phyloP scores from a whole-genome alignment of 2,113 vertebrate genomes.

The Tetraodon nigroviridis region DNA sequence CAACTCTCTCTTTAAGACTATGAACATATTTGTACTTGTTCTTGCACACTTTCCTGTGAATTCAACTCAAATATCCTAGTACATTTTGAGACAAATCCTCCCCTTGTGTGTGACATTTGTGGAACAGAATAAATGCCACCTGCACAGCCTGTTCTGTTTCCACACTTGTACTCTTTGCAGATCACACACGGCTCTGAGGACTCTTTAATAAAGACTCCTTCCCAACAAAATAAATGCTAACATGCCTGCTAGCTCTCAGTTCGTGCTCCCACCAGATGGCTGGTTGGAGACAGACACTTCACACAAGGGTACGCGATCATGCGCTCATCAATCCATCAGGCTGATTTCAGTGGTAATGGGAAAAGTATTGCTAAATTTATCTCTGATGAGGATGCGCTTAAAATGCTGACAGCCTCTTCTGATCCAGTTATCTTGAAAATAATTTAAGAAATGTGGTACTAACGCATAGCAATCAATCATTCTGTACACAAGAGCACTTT shows the following conservation, averaged over 20 bases:
- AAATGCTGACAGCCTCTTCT: conserved; percentile 24
- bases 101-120: conserved; percentile 12
- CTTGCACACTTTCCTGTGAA: conserved; percentile 1
- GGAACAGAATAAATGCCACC: not conserved
- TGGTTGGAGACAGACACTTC: conserved; percentile 44
- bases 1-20: not conserved
- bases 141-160: not conserved
- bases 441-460: not conserved
- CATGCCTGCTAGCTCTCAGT: conserved; percentile 19
- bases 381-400: conserved; percentile 50
- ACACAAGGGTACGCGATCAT: conserved; percentile 12
- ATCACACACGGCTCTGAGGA: conserved; percentile 6
- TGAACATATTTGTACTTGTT: no score
- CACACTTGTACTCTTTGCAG: not conserved
- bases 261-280: conserved; percentile 50
- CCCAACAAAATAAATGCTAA: conserved; percentile 22
- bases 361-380: conserved; percentile 47
- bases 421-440: not conserved
- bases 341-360: conserved; percentile 52
- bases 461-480: no score
- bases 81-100: conserved; percentile 3
- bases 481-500: no score
- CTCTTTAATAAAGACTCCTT: conserved; percentile 8
- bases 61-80: not conserved
- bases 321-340: conserved; percentile 51